Base-by-base conservation (phyloP, 2,888 invertebrate species). In the Sycophila texana region DNA sequence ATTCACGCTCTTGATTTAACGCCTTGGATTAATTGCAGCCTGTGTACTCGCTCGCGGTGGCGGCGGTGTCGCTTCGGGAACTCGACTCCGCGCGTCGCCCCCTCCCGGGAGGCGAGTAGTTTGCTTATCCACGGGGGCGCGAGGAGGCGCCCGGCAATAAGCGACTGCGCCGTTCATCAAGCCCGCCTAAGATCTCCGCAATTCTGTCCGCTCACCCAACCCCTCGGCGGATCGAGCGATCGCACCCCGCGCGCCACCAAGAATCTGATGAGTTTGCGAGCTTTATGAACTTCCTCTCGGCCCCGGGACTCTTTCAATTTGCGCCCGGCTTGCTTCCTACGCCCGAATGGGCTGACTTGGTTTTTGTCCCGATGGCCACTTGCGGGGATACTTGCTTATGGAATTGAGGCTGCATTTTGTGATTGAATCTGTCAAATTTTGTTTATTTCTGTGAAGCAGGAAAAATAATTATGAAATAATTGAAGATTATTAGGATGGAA, bases 11-110 rank as follows among this genome's bases (percentile, higher is more conserved):
- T 86, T 87, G 87, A 88, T 87, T 89, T 87, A 88, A 88, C 88
- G 87, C 86, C 86, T 87, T 81, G 87, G 87, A 88, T 88, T 89
- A 88, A 89, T 89, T 88, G 87, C 86, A 86, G 86, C 84, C 86
- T 83, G 85, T 84, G 85, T 84, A 83, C 85, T 80, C 71, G 81
- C 83, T 81, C 83, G 68, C 49, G 71, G 51, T 39, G 67, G 18
- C 47, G 55, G 39, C 39, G 39, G 39, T 39, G 39, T 39, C 39
- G 39, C 39, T 0, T 39, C 39, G 39, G 49, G 18, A 74, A 63
- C 63, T 61, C 20, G 75, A 30, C 4, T 39, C 14, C 30, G 22
- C 26, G 39, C 61, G n/a, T 16, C 39, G 7, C 10, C 39, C 10
- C 39, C 39, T 39, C 39, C 39, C 39, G 39, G 39, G 39, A 39